Evolutionary conservation across 1,140 invertebrate genomes (phyloP).

Genomic region (Dreissena polymorpha): DNA sequence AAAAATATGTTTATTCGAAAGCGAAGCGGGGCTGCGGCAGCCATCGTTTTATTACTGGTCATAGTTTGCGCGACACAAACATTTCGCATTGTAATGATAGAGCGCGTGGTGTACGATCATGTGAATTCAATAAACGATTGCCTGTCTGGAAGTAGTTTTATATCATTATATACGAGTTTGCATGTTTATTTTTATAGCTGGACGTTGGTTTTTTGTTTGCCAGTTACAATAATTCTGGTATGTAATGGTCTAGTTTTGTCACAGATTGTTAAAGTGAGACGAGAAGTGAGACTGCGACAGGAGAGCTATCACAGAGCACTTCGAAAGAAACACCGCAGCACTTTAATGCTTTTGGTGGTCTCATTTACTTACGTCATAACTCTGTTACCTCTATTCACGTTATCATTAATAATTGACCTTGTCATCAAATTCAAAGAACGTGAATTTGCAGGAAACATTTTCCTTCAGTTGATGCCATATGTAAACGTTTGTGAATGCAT

Average conservation of each 20-base stretch:
- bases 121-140: not conserved
- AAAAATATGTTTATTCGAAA: constrained; percentile 61
- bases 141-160: constrained; percentile 1
- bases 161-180: constrained; percentile 11
- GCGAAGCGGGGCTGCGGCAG: constrained; percentile 60
- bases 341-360: constrained; percentile 74
- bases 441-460: not conserved
- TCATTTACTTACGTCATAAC: constrained; percentile 72
- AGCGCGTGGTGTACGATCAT: not conserved
- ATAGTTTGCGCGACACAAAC: constrained; percentile 33
- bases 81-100: constrained; percentile 44
- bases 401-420: constrained; percentile 64
- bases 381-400: constrained; percentile 66
- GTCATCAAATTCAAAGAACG: constrained; percentile 11
- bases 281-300: constrained; percentile 47
- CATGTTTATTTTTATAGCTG: constrained; percentile 39
- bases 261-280: constrained; percentile 63
- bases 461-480: constrained; percentile 57
- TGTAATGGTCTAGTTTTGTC: constrained; percentile 71
- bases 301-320: constrained; percentile 15
- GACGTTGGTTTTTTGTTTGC: constrained; percentile 32
- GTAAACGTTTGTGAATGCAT: constrained; percentile 59
- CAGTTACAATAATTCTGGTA: constrained; percentile 17
- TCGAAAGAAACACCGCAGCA: constrained; percentile 68
- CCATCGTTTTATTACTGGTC: constrained; percentile 64